Conservation (phyloP, 2,888 invertebrate species). For the Pristionchus japonicus region DNA sequence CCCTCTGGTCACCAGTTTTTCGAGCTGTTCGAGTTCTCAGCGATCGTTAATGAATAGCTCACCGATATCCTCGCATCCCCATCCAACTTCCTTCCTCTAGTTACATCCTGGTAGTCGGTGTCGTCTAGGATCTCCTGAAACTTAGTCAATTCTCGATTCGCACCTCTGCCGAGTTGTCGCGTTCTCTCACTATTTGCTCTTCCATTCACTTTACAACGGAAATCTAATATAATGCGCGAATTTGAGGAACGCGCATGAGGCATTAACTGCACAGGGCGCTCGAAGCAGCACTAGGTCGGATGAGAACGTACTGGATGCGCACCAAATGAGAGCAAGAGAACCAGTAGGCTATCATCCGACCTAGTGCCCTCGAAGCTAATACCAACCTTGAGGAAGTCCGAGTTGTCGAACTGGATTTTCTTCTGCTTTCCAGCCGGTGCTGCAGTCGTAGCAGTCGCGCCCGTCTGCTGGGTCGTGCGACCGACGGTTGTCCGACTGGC, state of each 20-base stretch:
- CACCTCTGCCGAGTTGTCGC: background rate
- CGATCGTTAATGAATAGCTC: background rate
- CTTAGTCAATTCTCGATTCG: background rate
- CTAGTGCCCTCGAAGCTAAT: no score
- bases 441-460: background rate
- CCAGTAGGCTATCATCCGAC: no score
- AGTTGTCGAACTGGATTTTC: conserved; percentile 31
- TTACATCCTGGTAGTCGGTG: conserved; percentile 29
- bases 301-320: no score
- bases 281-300: no score
- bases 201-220: no score
- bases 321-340: no score
- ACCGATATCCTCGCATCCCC: background rate
- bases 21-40: no score
- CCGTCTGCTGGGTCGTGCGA: background rate
- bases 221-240: no score
- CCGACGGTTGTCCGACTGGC: background rate
- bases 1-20: no score
- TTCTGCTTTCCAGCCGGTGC: background rate
- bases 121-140: conserved; percentile 26
- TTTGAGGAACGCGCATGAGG: no score
- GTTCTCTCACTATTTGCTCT: background rate
- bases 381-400: conserved; percentile 31
- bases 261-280: no score
- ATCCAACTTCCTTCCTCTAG: background rate